These are phyloP conservation scores for Micrasema minimum DNA, from an alignment of 1,140 invertebrate genomes.

Conservation along the genomic window DNA sequence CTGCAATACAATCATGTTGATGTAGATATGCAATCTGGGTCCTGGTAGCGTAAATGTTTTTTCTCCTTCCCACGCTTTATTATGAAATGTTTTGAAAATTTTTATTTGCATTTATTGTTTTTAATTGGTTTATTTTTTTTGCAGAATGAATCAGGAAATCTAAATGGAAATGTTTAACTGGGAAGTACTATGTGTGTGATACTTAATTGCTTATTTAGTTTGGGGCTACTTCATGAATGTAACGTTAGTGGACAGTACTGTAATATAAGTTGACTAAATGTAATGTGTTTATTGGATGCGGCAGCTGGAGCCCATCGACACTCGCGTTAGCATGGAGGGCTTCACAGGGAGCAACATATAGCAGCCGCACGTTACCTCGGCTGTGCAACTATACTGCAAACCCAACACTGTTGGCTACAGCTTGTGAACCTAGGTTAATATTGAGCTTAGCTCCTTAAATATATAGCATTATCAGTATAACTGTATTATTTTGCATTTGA, in stretches of 20 bases:
- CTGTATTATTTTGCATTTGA: slow-evolving; percentile 2
- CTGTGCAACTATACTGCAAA: slow-evolving; percentile 22
- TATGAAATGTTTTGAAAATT: slow-evolving; percentile 32
- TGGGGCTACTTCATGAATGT: not conserved
- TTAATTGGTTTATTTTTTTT: slow-evolving; percentile 48
- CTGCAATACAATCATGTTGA: too few relatives aligned
- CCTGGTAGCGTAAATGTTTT: too few relatives aligned
- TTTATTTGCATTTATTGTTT: slow-evolving; percentile 38
- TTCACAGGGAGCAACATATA: slow-evolving; percentile 52
- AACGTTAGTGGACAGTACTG: not conserved
- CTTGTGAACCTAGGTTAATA: slow-evolving; percentile 8
- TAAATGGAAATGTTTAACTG: slow-evolving; percentile 49
- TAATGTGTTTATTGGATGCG: slow-evolving; percentile 46
- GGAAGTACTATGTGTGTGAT: slow-evolving; percentile 42
- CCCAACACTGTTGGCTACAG: slow-evolving; percentile 19
- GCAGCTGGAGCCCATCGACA: slow-evolving; percentile 48
- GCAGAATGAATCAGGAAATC: slow-evolving; percentile 45
- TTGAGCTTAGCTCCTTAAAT: slow-evolving; percentile 22
- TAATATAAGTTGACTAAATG: slow-evolving; percentile 22
- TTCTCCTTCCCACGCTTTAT: not conserved
- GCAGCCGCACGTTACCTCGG: slow-evolving; percentile 16
- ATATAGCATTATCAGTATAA: not conserved
- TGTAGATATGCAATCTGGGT: too few relatives aligned
- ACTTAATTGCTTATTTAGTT: slow-evolving; percentile 35
- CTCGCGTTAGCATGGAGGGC: slow-evolving; percentile 52